Evolutionary conservation across 1,140 invertebrate genomes (phyloP), one percentile per base, ranked within the genome.

Genomic region (Antheraea mylitta): DNA sequence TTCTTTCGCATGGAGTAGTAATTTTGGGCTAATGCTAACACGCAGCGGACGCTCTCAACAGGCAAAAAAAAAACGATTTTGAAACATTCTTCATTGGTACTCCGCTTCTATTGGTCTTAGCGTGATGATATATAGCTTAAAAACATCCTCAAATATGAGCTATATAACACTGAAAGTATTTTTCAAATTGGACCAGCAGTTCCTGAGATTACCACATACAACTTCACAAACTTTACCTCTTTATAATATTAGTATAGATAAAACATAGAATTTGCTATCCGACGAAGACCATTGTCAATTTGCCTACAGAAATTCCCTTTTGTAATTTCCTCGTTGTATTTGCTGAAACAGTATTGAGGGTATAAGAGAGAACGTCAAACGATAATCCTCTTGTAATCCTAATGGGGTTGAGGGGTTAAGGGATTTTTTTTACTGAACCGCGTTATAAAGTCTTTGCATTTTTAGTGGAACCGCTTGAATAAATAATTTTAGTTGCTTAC

Each of bases 341-440:
- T 63, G 30, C 19, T 18, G 19, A 63, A 63, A 37, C 30, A 63
- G 61, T 37, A 63, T n/a, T 36, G 22, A n/a, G 30, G 61, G 61
- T 53, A 53, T 53, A 53, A 63, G 61, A 63, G 61, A 63, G 36
- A 63, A 63, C 36, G 61, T 63, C 61, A 63, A 63, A 30, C 30
- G 22, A 37, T 37, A 63, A 63, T 63, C 61, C 61, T 30, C 13
- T 63, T 30, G 61, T 63, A 63, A 63, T 63, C 61, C 61, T 63
- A 63, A 63, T 63, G 61, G 61, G 61, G 61, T 37, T 30, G 37
- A n/a, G 36, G 16, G 22, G n/a, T n/a, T 16, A 37, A 13, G 16
- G 61, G 22, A 30, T 63, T 63, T 63, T 10, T 63, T 63, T 37
- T 53, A 53, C 6, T 16, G 45, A 16, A 53, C 45, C 45, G 45